A percentile compares a stretch with the other conserved stretches of the same genome.
Conservation (phyloP, 1,140 invertebrate species). For the Monomorium pharaonis region DNA sequence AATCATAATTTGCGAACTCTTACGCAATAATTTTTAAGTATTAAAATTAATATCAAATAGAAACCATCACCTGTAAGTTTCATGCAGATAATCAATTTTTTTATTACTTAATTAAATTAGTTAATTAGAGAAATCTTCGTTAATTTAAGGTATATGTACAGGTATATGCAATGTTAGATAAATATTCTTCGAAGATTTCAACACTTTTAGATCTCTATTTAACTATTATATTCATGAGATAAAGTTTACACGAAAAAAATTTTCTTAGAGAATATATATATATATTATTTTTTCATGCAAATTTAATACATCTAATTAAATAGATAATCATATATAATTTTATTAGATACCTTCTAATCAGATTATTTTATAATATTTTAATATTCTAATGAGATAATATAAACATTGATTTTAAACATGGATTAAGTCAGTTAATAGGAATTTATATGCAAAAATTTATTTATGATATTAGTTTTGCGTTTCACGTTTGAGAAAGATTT, state of each 20-base stretch:
- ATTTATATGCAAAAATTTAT: background rate
- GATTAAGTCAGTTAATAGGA: background rate
- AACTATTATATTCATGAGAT: too few species aligned
- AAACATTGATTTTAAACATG: background rate
- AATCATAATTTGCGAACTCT: background rate
- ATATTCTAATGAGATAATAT: background rate
- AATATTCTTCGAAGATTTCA: background rate
- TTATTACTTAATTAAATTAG: background rate
- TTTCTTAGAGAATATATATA: background rate
- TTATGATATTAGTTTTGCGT: background rate
- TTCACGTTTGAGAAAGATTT: background rate
- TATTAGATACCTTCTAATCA: background rate
- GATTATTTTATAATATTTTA: background rate
- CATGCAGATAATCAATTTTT: background rate
- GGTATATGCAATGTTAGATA: background rate
- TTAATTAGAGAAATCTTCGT: background rate
- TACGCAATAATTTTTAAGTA: background rate
- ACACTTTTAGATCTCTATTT: background rate
- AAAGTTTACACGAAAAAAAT: background rate
- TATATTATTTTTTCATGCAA: background rate
- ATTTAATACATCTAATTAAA: background rate
- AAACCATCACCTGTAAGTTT: background rate
- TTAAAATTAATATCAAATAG: background rate
- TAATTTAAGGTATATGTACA: background rate
- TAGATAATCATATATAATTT: background rate